phyloP scores from a whole-genome alignment of 2,888 invertebrate species.

The Laspeyria flexula region DNA sequence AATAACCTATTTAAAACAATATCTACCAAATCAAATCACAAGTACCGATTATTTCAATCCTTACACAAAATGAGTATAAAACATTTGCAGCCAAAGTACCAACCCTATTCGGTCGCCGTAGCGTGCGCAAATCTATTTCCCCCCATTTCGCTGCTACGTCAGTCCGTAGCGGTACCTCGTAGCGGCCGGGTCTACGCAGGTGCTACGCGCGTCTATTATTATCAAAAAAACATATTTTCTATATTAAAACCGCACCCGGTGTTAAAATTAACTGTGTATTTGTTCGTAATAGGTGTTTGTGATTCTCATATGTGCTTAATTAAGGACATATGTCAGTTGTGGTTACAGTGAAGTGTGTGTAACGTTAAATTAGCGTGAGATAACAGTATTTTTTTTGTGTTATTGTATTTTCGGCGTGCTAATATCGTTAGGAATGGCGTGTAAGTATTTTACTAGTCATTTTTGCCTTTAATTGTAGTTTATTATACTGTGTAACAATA shows the following conservation, averaged over 20 bases:
- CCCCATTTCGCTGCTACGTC: constrained; percentile 63
- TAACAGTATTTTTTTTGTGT: constrained; percentile 46
- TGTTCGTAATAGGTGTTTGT: constrained; percentile 8
- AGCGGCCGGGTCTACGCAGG: constrained; percentile 55
- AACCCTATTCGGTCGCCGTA: constrained; percentile 26
- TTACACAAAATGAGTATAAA: constrained; percentile 3
- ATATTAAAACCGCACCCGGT: constrained; percentile 58
- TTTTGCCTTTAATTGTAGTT: not conserved
- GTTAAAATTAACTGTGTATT: constrained; percentile 9
- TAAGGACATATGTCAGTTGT: constrained; percentile 3
- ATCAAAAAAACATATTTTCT: constrained; percentile 53
- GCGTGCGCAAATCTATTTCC: constrained; percentile 63
- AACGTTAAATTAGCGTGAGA: constrained; percentile 34
- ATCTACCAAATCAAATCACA: too few relatives aligned
- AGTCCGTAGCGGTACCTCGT: constrained; percentile 64
- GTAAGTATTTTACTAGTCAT: not conserved
- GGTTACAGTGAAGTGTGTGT: constrained; percentile 15
- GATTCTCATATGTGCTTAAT: not conserved
- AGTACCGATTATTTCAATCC: not conserved
- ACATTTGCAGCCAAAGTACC: constrained; percentile 26
- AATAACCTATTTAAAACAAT: too few relatives aligned
- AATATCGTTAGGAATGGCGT: constrained; percentile 10
- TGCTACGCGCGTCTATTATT: constrained; percentile 37
- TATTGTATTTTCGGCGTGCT: constrained; percentile 35
- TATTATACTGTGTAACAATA: not conserved